phyloP scores from a whole-genome alignment of 2,888 invertebrate genomes.

The Junonia oenone region DNA sequence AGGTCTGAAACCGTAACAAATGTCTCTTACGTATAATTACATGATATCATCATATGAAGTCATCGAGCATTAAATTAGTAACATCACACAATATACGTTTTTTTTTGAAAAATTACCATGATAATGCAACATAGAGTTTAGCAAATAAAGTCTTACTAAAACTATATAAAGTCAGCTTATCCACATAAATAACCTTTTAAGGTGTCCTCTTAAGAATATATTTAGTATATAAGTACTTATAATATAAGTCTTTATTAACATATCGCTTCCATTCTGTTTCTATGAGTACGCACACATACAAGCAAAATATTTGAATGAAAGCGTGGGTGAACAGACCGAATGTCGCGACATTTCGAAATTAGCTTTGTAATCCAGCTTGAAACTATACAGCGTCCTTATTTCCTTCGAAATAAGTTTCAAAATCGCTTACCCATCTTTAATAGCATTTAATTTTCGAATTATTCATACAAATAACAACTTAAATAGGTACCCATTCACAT shows the following conservation, averaged over 20 bases:
- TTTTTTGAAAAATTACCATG: background rate
- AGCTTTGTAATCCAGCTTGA: slow-evolving; percentile 23
- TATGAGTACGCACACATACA: slow-evolving; percentile 34
- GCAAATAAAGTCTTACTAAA: background rate
- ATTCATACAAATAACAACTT: slow-evolving; percentile 23
- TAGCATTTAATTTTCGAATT: slow-evolving; percentile 24
- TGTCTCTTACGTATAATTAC: background rate
- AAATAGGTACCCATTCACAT: slow-evolving; percentile 15
- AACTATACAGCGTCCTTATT: slow-evolving; percentile 14
- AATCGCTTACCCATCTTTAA: slow-evolving; percentile 7
- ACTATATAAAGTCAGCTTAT: background rate
- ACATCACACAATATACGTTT: background rate
- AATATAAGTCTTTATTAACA: background rate
- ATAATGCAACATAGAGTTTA: background rate
- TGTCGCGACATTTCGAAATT: slow-evolving; percentile 64
- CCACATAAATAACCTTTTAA: background rate
- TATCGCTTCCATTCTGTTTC: slow-evolving; percentile 2
- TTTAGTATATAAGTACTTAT: background rate
- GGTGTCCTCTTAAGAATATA: background rate
- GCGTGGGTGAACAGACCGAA: slow-evolving; percentile 71
- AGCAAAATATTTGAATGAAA: slow-evolving; percentile 44
- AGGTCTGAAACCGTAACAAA: background rate
- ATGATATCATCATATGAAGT: background rate
- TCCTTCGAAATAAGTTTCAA: slow-evolving; percentile 5
- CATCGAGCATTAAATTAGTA: background rate